These are phyloP conservation scores for Caenorhabditis uteleia DNA, from an alignment of 2,888 invertebrate genomes.

Conservation along the genomic window DNA sequence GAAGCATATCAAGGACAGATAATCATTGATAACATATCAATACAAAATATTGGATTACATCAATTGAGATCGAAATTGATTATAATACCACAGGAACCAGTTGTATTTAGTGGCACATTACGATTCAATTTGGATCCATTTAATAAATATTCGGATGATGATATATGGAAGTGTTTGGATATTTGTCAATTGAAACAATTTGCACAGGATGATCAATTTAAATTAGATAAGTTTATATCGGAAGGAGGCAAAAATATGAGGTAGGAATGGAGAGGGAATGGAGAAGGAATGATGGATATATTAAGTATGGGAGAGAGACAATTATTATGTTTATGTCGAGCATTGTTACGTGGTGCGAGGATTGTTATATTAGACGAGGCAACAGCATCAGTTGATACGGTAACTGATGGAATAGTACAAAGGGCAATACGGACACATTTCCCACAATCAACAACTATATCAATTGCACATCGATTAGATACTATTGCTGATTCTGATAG, in stretches of 20 bases:
- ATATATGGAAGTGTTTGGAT: constrained; percentile 86
- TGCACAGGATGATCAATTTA: constrained; percentile 78
- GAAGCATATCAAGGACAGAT: constrained; percentile 56
- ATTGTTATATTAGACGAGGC: constrained; percentile 75
- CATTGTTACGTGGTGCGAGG: constrained; percentile 70
- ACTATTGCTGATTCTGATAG: constrained; percentile 87
- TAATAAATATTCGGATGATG: constrained; percentile 79
- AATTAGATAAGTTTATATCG: constrained; percentile 81
- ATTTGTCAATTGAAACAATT: constrained; percentile 87
- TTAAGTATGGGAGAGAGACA: constrained; percentile 73
- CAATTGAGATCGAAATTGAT: constrained; percentile 83
- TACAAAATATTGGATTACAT: constrained; percentile 82
- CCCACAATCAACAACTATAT: constrained; percentile 76
- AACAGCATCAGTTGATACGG: constrained; percentile 70
- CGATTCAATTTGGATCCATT: constrained; percentile 93
- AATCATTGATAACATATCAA: constrained; percentile 69
- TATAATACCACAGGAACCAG: constrained; percentile 78
- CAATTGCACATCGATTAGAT: constrained; percentile 83
- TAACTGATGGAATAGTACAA: constrained; percentile 72
- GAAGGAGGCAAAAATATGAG: constrained; percentile 88
- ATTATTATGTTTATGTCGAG: constrained; percentile 72
- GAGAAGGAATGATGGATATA: constrained; percentile 1
- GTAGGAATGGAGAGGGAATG: constrained; percentile 19
- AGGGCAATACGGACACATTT: constrained; percentile 79
- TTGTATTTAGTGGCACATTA: constrained; percentile 77